Percentiles rank a stretch among this genome's conserved stretches.
Conservation (phyloP, 2,113 vertebrate genomes). For the Sinocyclocheilus anophthalmus region DNA sequence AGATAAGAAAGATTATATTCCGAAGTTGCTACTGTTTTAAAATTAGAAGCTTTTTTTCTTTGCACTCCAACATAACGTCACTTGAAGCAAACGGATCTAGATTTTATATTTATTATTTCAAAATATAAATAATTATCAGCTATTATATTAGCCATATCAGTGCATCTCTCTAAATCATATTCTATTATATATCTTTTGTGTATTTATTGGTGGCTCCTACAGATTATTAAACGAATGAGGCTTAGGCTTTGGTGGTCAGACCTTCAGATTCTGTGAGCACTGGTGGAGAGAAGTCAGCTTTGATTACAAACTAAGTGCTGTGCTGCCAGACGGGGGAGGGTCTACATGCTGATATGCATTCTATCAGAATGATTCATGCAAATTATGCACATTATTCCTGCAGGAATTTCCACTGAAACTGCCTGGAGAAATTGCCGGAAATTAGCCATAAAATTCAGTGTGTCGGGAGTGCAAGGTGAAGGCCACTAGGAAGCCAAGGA, state of each 20-base stretch:
- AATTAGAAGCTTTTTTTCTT: too few relatives aligned
- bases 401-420: conserved; percentile 99
- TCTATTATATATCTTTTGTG: neutral
- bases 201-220: conserved; percentile 9
- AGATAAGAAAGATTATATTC: neutral
- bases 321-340: conserved; percentile 84
- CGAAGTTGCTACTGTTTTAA: neutral
- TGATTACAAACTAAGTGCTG: conserved; percentile 97
- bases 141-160: neutral
- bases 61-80: neutral
- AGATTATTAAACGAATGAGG: conserved; percentile 13
- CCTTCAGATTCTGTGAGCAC: conserved; percentile 34
- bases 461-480: conserved; percentile 99
- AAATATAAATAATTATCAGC: neutral
- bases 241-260: conserved; percentile 31
- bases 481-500: conserved; percentile 97
- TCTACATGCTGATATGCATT: conserved; percentile 96
- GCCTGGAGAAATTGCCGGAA: conserved; percentile 99
- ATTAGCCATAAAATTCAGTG: conserved; percentile 99
- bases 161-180: neutral
- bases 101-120: neutral
- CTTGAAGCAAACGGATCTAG: neutral
- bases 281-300: conserved; percentile 87
- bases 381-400: conserved; percentile 99
- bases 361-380: conserved; percentile 99